Conservation (phyloP, 2,797 vertebrate species). For the Scomberomorus guttatus region DNA sequence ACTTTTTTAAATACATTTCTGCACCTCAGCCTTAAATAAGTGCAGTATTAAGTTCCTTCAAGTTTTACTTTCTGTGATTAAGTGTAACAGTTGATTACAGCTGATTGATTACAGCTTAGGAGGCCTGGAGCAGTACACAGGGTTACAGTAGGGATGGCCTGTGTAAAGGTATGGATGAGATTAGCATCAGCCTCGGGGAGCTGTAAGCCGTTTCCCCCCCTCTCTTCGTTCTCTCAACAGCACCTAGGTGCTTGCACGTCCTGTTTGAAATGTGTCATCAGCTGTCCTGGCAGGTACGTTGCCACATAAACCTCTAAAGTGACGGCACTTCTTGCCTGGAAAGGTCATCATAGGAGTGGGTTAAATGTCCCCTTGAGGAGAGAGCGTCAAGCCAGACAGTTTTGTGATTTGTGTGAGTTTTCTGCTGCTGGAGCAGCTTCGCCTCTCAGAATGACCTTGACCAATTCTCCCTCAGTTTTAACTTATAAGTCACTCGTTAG, state of each 20-base stretch:
- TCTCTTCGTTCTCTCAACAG: constrained; percentile 63
- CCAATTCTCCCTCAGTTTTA: constrained; percentile 75
- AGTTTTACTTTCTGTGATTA: constrained; percentile 22
- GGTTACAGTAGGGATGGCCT: constrained; percentile 48
- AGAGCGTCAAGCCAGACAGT: constrained; percentile 58
- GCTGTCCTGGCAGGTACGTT: constrained; percentile 79
- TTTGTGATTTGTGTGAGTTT: constrained; percentile 77
- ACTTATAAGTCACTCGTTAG: constrained; percentile 77
- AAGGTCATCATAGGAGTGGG: constrained; percentile 78
- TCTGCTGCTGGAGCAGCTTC: constrained; percentile 64
- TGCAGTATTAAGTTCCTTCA: constrained; percentile 5
- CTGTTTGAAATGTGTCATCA: constrained; percentile 82
- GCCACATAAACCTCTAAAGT: constrained; percentile 79
- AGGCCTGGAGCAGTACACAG: constrained; percentile 29
- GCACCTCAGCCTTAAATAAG: constrained; percentile 14
- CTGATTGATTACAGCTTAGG: constrained; percentile 2
- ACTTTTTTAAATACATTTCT: constrained; percentile 28
- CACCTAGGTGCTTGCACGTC: constrained; percentile 65
- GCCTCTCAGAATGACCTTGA: constrained; percentile 77
- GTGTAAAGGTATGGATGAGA: constrained; percentile 47
- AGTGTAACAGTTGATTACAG: constrained; percentile 40
- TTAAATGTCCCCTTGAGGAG: constrained; percentile 78
- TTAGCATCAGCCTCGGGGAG: constrained; percentile 66
- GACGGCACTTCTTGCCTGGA: constrained; percentile 75
- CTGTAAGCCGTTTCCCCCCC: constrained; percentile 58